Evolutionary conservation across 2,797 vertebrate genomes (phyloP).

Genomic region (Gallinago solitaria): DNA sequence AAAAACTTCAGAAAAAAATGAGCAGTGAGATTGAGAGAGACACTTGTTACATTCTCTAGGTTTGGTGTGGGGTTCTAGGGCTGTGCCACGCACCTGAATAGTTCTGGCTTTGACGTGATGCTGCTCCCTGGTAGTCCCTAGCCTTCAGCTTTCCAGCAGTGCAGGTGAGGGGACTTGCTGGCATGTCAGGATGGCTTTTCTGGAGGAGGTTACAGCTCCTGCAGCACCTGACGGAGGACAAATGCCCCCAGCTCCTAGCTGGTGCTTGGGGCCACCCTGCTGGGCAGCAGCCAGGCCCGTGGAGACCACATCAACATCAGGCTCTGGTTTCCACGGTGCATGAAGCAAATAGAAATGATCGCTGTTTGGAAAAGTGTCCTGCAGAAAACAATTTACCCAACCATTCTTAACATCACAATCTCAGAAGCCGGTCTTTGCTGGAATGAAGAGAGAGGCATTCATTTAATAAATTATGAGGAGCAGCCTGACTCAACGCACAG

Average conservation of each 20-base stretch:
- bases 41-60: not conserved
- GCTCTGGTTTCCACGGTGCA: not conserved
- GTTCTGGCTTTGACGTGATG: not conserved
- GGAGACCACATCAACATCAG: not conserved
- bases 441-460: conserved; percentile 52
- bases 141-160: not conserved
- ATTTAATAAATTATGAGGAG: conserved; percentile 75
- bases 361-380: not conserved
- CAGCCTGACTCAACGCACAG: not conserved
- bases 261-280: not conserved
- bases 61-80: not conserved
- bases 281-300: not conserved
- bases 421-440: conserved; percentile 30
- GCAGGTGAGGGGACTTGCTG: fast-evolving
- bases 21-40: not conserved
- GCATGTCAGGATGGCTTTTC: not conserved
- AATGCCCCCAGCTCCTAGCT: not conserved
- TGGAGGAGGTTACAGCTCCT: not conserved
- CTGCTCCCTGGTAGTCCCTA: not conserved
- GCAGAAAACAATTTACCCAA: not conserved
- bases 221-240: not conserved
- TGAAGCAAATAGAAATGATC: not conserved
- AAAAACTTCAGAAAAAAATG: not conserved
- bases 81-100: not conserved
- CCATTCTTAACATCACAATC: conserved; percentile 41